Percentiles rank a stretch among this genome's conserved stretches.
Conservation (phyloP, 2,888 invertebrate genomes). For the Pristionchus arcanus region DNA sequence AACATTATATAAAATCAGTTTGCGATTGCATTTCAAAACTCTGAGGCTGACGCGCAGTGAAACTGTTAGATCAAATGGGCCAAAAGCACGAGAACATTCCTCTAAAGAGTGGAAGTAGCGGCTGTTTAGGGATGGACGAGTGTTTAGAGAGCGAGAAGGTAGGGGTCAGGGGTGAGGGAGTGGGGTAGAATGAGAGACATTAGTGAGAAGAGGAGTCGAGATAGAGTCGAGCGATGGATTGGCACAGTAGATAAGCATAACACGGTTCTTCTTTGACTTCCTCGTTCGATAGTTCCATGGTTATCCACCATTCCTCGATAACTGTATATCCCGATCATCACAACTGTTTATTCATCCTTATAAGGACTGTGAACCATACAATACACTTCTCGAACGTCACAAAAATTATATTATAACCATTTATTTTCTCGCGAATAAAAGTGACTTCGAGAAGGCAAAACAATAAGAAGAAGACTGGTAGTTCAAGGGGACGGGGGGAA, state of each 20-base stretch:
- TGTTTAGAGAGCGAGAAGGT: not conserved
- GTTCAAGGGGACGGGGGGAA: conserved; percentile 3
- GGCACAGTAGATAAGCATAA: not conserved
- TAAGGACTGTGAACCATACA: too few species aligned
- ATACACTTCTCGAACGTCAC: not conserved
- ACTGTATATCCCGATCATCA: not conserved
- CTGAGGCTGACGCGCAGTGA: not conserved
- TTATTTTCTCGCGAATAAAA: conserved; percentile 16
- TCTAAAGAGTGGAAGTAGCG: not conserved
- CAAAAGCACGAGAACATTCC: not conserved
- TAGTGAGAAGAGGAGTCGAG: not conserved
- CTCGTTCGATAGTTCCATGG: not conserved
- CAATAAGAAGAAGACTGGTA: conserved; percentile 19
- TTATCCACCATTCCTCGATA: not conserved
- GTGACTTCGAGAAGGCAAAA: conserved; percentile 6
- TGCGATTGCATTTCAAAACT: too few species aligned
- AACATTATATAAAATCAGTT: too few species aligned
- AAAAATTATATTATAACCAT: not conserved
- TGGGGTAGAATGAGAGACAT: not conserved
- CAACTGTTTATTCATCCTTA: not conserved
- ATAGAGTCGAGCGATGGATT: conserved; percentile 7
- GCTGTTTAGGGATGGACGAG: not conserved
- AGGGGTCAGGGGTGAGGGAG: not conserved
- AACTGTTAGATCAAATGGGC: too few species aligned
- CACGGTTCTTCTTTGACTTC: not conserved